phyloP scores from a whole-genome alignment of 1,140 invertebrate genomes.

The Zaprionus ornatus region DNA sequence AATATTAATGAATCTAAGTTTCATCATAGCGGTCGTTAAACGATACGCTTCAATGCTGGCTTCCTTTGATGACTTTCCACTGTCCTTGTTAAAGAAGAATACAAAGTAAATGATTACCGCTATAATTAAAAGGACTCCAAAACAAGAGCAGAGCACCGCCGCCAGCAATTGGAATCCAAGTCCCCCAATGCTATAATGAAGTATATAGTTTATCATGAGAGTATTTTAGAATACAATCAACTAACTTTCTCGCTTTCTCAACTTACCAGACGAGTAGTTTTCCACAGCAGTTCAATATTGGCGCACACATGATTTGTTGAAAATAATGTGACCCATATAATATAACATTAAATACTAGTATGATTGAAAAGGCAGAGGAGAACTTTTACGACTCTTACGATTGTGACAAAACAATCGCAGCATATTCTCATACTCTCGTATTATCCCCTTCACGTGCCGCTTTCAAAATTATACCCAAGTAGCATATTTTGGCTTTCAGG shows the following conservation, averaged over 20 bases:
- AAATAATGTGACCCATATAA: too few species aligned
- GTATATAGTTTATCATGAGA: background rate
- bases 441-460: background rate
- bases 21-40: too few species aligned
- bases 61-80: background rate
- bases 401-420: background rate
- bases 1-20: too few species aligned
- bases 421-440: background rate
- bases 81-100: slow-evolving; percentile 30
- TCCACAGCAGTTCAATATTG: too few species aligned
- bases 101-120: slow-evolving; percentile 39
- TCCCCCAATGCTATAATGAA: slow-evolving; percentile 23
- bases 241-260: background rate
- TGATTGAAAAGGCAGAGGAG: background rate
- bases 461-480: slow-evolving; percentile 21
- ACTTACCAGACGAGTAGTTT: background rate
- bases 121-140: slow-evolving; percentile 24
- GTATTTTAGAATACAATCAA: too few species aligned
- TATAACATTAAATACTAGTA: background rate
- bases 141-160: background rate
- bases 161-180: slow-evolving; percentile 10
- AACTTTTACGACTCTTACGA: background rate
- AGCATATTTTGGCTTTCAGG: slow-evolving; percentile 60
- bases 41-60: too few species aligned
- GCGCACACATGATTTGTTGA: too few species aligned